phyloP scores from a whole-genome alignment of 2,888 invertebrate species.

The Agonum fuliginosum region DNA sequence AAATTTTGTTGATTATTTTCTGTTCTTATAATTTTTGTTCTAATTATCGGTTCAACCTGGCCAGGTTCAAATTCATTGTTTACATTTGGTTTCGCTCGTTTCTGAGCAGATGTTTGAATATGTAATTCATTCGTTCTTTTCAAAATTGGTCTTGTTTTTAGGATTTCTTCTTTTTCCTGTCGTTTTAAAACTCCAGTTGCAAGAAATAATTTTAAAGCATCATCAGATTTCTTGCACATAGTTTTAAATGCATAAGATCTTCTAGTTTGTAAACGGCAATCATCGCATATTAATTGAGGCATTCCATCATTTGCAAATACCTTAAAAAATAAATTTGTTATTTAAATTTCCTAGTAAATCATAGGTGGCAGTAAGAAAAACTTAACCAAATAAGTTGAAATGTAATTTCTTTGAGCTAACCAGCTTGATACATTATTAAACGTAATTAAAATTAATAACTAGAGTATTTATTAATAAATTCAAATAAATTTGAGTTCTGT shows the following conservation, averaged over 20 bases:
- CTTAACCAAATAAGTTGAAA: background rate
- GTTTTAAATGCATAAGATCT: constrained; percentile 84
- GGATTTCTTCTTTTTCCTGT: constrained; percentile 68
- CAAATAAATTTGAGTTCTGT: background rate
- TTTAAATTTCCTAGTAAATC: constrained; percentile 40
- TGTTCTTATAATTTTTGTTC: constrained; percentile 59
- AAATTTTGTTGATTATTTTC: constrained; percentile 59
- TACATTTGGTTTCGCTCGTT: constrained; percentile 46
- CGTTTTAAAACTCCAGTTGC: constrained; percentile 78
- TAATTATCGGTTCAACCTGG: constrained; percentile 57
- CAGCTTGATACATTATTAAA: background rate
- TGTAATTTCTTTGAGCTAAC: too few species aligned
- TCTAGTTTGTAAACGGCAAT: constrained; percentile 81
- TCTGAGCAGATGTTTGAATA: constrained; percentile 9
- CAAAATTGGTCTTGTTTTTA: constrained; percentile 11
- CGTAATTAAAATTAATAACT: background rate
- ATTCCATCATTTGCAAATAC: constrained; percentile 82
- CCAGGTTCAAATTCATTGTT: constrained; percentile 25
- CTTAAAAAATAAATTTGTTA: constrained; percentile 68
- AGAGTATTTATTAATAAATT: background rate
- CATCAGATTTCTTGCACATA: constrained; percentile 85
- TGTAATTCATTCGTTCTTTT: constrained; percentile 12
- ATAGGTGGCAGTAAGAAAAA: constrained; percentile 14
- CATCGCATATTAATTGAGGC: constrained; percentile 83
- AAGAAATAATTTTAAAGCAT: constrained; percentile 80